Percentiles rank a stretch among this genome's conserved stretches.
phyloP scores from a whole-genome alignment of 2,888 invertebrate genomes.

The Platypus cylindrus region DNA sequence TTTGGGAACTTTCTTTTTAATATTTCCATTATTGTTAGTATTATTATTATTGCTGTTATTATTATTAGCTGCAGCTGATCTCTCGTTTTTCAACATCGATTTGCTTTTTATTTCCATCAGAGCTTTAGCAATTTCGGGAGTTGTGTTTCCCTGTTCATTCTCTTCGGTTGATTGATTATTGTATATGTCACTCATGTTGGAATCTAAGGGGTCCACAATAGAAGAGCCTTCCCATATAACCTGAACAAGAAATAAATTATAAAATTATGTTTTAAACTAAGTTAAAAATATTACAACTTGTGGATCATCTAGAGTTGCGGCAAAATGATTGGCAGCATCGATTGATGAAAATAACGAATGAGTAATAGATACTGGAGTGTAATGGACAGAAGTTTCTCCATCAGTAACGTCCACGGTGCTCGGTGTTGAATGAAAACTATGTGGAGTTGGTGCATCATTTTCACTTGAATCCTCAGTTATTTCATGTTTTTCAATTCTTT shows the following conservation, averaged over 20 bases:
- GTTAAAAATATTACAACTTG: slow-evolving; percentile 27
- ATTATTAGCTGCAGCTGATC: background rate
- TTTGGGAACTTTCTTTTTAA: slow-evolving; percentile 30
- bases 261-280: slow-evolving; percentile 1
- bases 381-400: slow-evolving; percentile 40
- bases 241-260: slow-evolving; percentile 31
- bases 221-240: slow-evolving; percentile 55
- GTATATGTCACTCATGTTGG: slow-evolving; percentile 30
- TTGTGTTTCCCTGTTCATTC: slow-evolving; percentile 18
- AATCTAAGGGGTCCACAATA: slow-evolving; percentile 41
- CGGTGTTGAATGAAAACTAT: slow-evolving; percentile 27
- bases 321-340: slow-evolving; percentile 31
- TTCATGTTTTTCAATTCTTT: slow-evolving; percentile 46
- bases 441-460: slow-evolving; percentile 26
- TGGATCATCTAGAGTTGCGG: slow-evolving; percentile 33
- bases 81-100: slow-evolving; percentile 29
- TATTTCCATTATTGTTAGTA: slow-evolving; percentile 1
- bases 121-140: slow-evolving; percentile 14
- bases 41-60: slow-evolving; percentile 1
- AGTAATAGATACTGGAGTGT: slow-evolving; percentile 42
- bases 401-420: slow-evolving; percentile 24
- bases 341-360: slow-evolving; percentile 34
- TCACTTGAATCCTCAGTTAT: slow-evolving; percentile 25
- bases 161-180: slow-evolving; percentile 20
- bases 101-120: slow-evolving; percentile 13